Evolutionary conservation across 2,113 vertebrate species (phyloP), one percentile per base, ranked within the genome.

Genomic region (Urocolius indicus): DNA sequence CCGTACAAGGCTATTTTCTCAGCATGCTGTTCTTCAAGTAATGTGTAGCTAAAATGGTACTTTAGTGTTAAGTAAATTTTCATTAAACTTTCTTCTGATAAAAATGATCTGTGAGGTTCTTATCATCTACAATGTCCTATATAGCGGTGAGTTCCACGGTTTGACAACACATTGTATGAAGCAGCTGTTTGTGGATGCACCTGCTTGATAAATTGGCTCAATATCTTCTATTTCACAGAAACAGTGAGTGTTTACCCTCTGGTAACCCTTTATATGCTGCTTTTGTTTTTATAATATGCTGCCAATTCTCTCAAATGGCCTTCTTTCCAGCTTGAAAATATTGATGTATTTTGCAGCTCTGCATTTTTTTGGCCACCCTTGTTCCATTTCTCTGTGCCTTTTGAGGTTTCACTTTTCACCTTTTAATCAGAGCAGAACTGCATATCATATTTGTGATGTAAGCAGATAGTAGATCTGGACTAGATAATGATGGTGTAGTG

Each of bases 141-240:
- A 9, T 29, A 59, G 32, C 24, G 62, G 29, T 16, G 34, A 63
- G 27, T 74, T 91, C 24, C 1, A 5, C 41, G 30, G n/a, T 55
- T 84, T 81, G 22, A 45, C 14, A 52, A 32, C 3, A 3, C 0
- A 0, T 16, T 84, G 10, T 5, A 4, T 72, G 16, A 75, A 68
- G 38, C 23, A 74, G 46, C 41, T 61, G 12, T 80, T 10, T 90
- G 65, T 3, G 34, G 29, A 34, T 46, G 9, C 0, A 5, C 13
- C 15, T 26, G 19, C 75, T 72, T 76, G 69, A 32, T 69, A 54
- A 69, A 22, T 13, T 81, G 34, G 22, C 7, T 48, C 55, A 17
- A 45, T 74, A 48, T 3, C 2, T 3, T 83, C 23, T 61, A 1
- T 30, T 34, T 72, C 2, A 5, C 36, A 54, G 43, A 48, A 74